Conservation (phyloP, 2,797 vertebrate genomes). For the Melanotaenia nigrans region DNA sequence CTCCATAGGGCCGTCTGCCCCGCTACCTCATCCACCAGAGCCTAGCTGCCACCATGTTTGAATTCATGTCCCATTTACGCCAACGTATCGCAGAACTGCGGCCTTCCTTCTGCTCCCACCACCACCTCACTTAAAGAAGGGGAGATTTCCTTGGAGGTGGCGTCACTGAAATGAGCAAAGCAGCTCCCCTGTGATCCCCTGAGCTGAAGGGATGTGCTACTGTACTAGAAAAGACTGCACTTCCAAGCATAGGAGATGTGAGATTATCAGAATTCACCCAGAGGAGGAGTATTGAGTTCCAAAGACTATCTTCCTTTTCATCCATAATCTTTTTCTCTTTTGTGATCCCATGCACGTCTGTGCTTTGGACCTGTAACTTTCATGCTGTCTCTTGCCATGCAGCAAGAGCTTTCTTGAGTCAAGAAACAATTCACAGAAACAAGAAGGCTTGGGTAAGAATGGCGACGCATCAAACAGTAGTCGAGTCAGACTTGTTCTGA, state of each 20-base stretch:
- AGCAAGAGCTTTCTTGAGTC: constrained; percentile 21
- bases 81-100: constrained; percentile 86
- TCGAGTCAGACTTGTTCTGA: constrained; percentile 10
- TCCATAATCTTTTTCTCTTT: constrained; percentile 11
- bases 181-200: background rate
- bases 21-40: constrained; percentile 97
- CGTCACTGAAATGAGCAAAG: background rate
- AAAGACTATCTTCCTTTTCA: constrained; percentile 15
- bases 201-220: background rate
- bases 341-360: constrained; percentile 10
- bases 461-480: constrained; percentile 1
- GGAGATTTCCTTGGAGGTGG: constrained; percentile 15
- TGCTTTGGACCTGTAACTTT: constrained; percentile 29
- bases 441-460: background rate
- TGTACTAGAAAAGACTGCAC: constrained; percentile 10
- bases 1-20: constrained; percentile 89
- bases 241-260: constrained; percentile 11
- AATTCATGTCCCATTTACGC: constrained; percentile 92
- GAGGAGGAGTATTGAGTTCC: constrained; percentile 7
- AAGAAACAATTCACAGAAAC: constrained; percentile 21
- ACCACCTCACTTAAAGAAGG: constrained; percentile 35
- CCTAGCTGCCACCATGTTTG: constrained; percentile 96
- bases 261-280: constrained; percentile 8
- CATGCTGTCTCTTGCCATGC: constrained; percentile 14
- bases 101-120: constrained; percentile 40